Base-by-base conservation (phyloP, 2,113 vertebrate species). In the Mustela lutreola region DNA sequence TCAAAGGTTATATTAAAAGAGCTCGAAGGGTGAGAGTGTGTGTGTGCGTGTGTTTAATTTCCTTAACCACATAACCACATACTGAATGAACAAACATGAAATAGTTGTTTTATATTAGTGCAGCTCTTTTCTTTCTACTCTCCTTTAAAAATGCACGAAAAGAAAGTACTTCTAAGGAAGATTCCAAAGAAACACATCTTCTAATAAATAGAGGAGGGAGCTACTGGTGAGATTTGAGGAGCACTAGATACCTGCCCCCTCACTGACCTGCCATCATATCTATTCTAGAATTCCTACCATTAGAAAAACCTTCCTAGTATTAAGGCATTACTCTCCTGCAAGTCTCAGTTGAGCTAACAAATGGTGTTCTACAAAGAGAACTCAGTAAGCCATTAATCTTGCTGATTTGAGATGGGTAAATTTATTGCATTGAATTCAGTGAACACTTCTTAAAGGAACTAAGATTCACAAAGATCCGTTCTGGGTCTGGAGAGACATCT, bases 131-230 rank as follows among this genome's bases (percentile, higher is more conserved):
- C 15, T 65, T 92, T 94, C 39, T 70, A 53, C 48, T 7, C 7
- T 86, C 42, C 33, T 8, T 86, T 92, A 79, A 76, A 63, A 92
- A 33, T 89, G 16, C 36, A 33, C 83, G 42, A 95, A 91, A 88
- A 33, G 79, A 80, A 28, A 86, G n/a, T 42, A 24, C 28, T 80
- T 11, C 16, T 81, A 28, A 85, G 63, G 48, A 67, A 90, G 48
- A 86, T 56, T 26, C 21, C 26, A 93, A 81, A 65, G 31, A 91
- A 97, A 85, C 4, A 63, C 12, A 84, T 94, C 67, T 93, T 53
- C 62, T 71, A 73, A 76, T 75, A 70, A 87, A 36, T 45, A 11
- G 22, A 62, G 48, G 48, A 85, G 70, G 63, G 73, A 75, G 22
- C 14, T 56, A 50, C 79, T 78, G 70, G 39, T 48, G 22, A 94